phyloP scores from a whole-genome alignment of 2,113 vertebrate species.

The Prionailurus bengalensis region DNA sequence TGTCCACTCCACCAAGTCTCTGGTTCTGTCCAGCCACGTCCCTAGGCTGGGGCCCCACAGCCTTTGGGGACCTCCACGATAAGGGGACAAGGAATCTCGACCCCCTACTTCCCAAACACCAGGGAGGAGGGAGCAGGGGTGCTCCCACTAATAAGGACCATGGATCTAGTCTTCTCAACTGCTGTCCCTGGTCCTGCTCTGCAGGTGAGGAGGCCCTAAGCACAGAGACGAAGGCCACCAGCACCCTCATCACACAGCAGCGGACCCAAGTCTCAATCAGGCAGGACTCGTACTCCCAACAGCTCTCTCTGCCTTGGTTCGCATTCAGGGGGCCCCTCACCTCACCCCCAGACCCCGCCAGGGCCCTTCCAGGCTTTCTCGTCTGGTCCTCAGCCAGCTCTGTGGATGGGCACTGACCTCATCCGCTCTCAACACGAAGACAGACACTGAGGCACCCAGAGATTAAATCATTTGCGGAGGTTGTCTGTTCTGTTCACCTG shows the following conservation, averaged over 20 bases:
- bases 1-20: not conserved
- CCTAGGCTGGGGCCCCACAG: not conserved
- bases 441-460: not conserved
- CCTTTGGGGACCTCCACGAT: not conserved
- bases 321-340: not conserved
- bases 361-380: rapidly evolving
- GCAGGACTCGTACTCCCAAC: rapidly evolving
- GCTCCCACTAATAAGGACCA: not conserved
- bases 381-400: not conserved
- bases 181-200: not conserved
- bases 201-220: not conserved
- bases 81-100: not conserved
- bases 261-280: not conserved
- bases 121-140: not conserved
- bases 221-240: not conserved
- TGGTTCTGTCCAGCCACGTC: not conserved
- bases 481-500: not conserved
- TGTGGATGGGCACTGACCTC: not conserved
- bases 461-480: not conserved
- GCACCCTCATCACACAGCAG: not conserved
- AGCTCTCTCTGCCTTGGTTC: not conserved
- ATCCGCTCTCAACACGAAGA: not conserved
- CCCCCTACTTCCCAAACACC: not conserved
- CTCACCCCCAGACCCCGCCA: not conserved
- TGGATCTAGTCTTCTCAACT: not conserved